Base-by-base conservation (phyloP, 2,797 vertebrate species). In the Rhinophrynus dorsalis region DNA sequence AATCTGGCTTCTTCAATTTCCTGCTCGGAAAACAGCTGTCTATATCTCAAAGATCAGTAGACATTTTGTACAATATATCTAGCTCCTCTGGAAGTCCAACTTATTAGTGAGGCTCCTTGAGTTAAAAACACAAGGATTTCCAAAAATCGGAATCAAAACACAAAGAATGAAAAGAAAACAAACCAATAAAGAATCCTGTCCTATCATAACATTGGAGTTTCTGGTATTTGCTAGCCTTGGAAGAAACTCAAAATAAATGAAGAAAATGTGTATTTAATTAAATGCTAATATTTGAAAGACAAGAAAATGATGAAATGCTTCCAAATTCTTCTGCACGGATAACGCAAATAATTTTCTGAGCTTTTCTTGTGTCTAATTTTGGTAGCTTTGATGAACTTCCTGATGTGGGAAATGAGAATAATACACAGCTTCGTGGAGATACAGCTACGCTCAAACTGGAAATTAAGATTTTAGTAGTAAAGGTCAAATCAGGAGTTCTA, bases 251-350 rank as follows among this genome's bases (percentile, higher is more conserved):
- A 91, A 85, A 90, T 84, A 92, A 93, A 94, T 90, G 85, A 84
- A 89, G 84, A 83, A 91, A 94, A 96, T 91, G 90, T 95, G 94
- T 84, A 89, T 94, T 95, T 95, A 91, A 96, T 98, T 96, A 96
- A 96, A 96, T 88, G 82, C 81, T 94, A 93, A 96, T 94, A 95
- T 93, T 90, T 84, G 79, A 82, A 89, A 88, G 89, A 91, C 86
- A 85, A 82, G 74, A 74, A 81, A 76, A 84, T 79, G 68, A 85
- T 86, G 76, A 90, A 83, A 85, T 78, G 65, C 61, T 85, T 88
- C 81, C 79, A 82, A 82, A 75, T 17, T 2, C 72, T 79, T 77
- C 83, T 81, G 78, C 37, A 66, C 83, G 75, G 76, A 72, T 56
- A 71, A 55, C 59, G 50, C 61, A 58, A 63, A 68, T 63, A 59